These are phyloP conservation scores for Ruditapes philippinarum DNA, from an alignment of 1,140 invertebrate genomes.

Conservation along the genomic window DNA sequence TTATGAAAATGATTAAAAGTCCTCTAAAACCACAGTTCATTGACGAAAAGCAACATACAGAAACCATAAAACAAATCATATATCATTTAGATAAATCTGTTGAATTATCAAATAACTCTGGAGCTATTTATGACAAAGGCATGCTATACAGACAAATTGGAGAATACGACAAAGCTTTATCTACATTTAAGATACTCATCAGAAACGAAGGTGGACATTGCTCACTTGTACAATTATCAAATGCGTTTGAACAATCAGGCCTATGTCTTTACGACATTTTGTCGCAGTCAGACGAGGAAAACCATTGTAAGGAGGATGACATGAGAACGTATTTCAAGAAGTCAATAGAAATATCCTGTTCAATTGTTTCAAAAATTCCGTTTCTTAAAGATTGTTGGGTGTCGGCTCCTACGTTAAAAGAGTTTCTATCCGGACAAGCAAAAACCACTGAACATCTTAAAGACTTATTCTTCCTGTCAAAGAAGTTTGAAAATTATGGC, in stretches of 20 bases:
- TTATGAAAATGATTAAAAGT: constrained; percentile 27
- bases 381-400: constrained; percentile 39
- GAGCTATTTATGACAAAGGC: constrained; percentile 43
- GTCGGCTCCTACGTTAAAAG: background rate
- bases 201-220: background rate
- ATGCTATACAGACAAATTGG: constrained; percentile 11
- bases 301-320: background rate
- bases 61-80: background rate
- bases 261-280: constrained; percentile 14
- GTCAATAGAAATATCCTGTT: constrained; percentile 47
- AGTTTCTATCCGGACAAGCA: background rate
- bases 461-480: constrained; percentile 15
- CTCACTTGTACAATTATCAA: constrained; percentile 25
- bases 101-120: constrained; percentile 10
- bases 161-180: background rate
- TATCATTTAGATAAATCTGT: constrained; percentile 12
- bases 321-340: constrained; percentile 37
- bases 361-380: constrained; percentile 31
- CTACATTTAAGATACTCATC: constrained; percentile 16
- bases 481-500: constrained; percentile 32
- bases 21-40: constrained; percentile 8
- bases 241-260: constrained; percentile 37
- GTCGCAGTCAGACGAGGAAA: background rate
- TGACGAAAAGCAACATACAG: background rate
- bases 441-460: constrained; percentile 13